A percentile compares a stretch with the other conserved stretches of the same genome.
Conservation (phyloP, 2,888 invertebrate genomes). For the Nymphalis c-album region DNA sequence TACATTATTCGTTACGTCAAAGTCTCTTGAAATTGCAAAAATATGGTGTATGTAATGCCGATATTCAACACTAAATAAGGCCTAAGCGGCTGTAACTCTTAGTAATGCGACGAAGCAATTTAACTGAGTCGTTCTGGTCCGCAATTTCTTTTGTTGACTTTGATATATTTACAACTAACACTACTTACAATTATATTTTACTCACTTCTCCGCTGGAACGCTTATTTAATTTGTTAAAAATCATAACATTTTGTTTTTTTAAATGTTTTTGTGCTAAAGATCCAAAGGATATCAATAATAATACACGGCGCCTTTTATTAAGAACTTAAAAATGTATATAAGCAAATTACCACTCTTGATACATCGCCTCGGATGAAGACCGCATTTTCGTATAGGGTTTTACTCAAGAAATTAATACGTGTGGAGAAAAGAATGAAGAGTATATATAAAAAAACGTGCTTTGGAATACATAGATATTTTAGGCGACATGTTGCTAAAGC, state of each 20-base stretch:
- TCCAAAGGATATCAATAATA: too few relatives aligned
- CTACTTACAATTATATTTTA: slow-evolving; percentile 12
- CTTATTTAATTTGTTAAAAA: neutral
- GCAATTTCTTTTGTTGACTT: slow-evolving; percentile 32
- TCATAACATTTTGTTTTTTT: neutral
- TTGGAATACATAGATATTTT: too few relatives aligned
- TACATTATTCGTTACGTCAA: slow-evolving; percentile 16
- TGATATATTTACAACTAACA: slow-evolving; percentile 30
- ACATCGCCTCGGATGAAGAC: too few relatives aligned
- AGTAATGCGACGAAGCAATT: slow-evolving; percentile 34
- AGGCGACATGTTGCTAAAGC: too few relatives aligned
- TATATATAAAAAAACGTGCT: too few relatives aligned
- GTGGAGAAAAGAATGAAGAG: too few relatives aligned
- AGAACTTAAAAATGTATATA: too few relatives aligned
- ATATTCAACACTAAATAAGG: slow-evolving; percentile 36
- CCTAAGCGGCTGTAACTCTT: slow-evolving; percentile 34
- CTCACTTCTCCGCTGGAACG: neutral
- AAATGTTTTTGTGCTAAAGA: too few relatives aligned
- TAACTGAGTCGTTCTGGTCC: slow-evolving; percentile 24
- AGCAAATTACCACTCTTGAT: too few relatives aligned
- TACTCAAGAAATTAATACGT: too few relatives aligned
- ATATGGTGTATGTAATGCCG: slow-evolving; percentile 33
- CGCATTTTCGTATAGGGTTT: too few relatives aligned
- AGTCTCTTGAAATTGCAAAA: slow-evolving; percentile 16
- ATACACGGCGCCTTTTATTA: too few relatives aligned